Conservation (phyloP, 2,113 vertebrate species). For the Apodemus sylvaticus region DNA sequence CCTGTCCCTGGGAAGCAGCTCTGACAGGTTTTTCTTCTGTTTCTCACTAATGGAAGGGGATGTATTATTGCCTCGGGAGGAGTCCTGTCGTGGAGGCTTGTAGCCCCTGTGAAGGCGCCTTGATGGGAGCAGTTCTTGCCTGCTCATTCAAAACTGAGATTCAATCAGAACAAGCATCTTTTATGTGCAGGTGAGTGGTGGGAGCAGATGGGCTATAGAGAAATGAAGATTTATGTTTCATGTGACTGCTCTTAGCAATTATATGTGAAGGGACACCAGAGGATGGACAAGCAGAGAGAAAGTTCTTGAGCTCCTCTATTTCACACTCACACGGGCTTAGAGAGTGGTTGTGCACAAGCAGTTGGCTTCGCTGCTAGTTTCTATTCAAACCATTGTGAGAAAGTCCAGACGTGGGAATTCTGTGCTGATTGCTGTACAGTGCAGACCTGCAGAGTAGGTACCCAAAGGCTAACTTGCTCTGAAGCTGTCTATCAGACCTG, state of each 20-base stretch:
- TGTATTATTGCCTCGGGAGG: background rate
- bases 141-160: conserved; percentile 49
- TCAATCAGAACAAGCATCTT: background rate
- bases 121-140: background rate
- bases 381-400: background rate
- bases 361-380: background rate
- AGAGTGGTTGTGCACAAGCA: background rate
- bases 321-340: rapidly evolving
- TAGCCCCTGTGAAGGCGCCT: background rate
- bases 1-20: background rate
- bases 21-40: conserved; percentile 25
- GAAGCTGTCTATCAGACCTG: background rate
- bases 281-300: background rate
- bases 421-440: background rate
- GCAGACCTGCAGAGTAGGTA: background rate
- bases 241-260: conserved; percentile 2
- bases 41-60: background rate
- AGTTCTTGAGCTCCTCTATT: background rate
- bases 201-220: background rate
- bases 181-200: background rate
- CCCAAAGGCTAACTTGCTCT: background rate
- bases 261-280: background rate
- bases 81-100: background rate
- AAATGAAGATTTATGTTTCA: conserved; percentile 51
- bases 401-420: background rate